Percentiles rank a stretch among this genome's conserved stretches.
These are phyloP conservation scores for Eupithecia subfuscata DNA, from an alignment of 2,888 invertebrate species.

Conservation along the genomic window DNA sequence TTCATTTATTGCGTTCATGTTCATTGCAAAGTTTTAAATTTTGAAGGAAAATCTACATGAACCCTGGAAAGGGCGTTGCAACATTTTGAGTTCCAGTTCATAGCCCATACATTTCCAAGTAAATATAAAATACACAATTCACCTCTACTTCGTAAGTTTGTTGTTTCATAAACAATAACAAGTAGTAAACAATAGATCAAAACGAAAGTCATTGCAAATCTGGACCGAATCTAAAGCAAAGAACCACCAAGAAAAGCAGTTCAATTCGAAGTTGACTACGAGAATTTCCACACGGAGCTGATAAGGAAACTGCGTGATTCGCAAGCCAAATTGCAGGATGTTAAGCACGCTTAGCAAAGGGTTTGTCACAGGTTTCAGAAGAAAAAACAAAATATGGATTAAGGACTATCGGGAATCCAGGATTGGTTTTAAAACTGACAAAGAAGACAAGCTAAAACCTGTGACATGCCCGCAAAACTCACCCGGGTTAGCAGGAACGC, in stretches of 20 bases:
- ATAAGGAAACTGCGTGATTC: constrained; percentile 13
- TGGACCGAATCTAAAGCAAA: neutral
- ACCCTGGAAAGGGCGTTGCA: neutral
- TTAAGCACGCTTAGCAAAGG: constrained; percentile 58
- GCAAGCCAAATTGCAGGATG: constrained; percentile 19
- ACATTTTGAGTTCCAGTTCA: neutral
- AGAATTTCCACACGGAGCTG: constrained; percentile 23
- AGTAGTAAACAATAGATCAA: neutral
- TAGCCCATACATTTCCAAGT: neutral
- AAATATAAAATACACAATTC: neutral
- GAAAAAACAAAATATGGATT: neutral
- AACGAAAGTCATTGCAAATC: neutral
- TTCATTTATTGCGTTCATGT: neutral
- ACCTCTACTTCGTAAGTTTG: neutral
- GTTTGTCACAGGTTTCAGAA: neutral
- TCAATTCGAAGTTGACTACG: constrained; percentile 20
- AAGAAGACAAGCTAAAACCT: neutral
- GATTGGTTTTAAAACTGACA: neutral
- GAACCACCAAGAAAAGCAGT: neutral
- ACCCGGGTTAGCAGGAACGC: constrained; percentile 57
- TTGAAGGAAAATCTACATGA: neutral
- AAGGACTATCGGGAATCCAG: neutral
- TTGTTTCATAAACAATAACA: neutral
- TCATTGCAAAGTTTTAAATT: neutral
- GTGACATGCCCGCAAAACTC: constrained; percentile 49